Evolutionary conservation across 1,140 invertebrate genomes (phyloP), one percentile per base, ranked within the genome.

Genomic region (Tigriopus japonicus): DNA sequence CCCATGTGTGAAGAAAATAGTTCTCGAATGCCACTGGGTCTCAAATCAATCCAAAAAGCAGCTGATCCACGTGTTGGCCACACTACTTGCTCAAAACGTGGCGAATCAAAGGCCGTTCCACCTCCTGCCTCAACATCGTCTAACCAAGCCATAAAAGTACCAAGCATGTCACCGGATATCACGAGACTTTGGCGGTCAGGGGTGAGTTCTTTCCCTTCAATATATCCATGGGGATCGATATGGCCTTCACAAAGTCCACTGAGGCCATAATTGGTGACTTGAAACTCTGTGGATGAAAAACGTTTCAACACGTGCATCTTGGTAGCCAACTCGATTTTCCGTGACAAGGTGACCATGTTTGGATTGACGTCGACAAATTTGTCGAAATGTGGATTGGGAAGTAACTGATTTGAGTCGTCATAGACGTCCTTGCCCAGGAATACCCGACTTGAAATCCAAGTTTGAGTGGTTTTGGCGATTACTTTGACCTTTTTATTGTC

Each of bases 181-280:
- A 52, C 35, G 15, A 49, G 42, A 17, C n/a, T 9, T 7, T 42
- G 28, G 1, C 41, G n/a, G 24, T 49, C 42, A 3, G 35, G 15
- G 13, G 12, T 14, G 17, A 60, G 14, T 1, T 14, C 14, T 24
- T 12, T 51, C 12, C 58, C 42, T 42, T 21, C 13, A 14, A 60
- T 2, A 15, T 42, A 15, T 14, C 55, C 55, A 23, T 60, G 43
- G 17, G 58, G 42, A 35, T 60, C 58, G 14, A 52, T 52, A 17
- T 60, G 58, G 6, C 17, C 12, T 60, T 60, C 58, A 52, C 58
- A 60, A 52, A 60, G 45, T 13, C 58, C 58, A 15, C 58, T 45
- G 10, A 60, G 28, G 6, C 58, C 58, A 60, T 60, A 60, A 28
- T 60, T 52, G 19, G 58, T 60, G n/a, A 60, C 58, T 24, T 60